phyloP scores from a whole-genome alignment of 2,888 invertebrate species.

The Sturmia bella region DNA sequence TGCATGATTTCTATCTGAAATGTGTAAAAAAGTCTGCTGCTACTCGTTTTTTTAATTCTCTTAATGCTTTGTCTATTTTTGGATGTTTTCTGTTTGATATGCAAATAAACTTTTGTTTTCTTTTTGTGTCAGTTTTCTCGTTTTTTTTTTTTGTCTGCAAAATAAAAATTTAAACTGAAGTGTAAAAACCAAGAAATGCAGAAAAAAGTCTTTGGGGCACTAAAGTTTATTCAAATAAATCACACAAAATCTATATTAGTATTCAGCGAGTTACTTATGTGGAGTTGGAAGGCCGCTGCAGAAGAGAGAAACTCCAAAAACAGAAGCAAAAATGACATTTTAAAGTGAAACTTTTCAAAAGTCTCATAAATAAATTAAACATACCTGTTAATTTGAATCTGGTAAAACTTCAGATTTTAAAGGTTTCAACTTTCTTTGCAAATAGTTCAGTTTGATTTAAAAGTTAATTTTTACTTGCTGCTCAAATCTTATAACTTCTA shows the following conservation, averaged over 20 bases:
- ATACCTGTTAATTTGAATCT: no score
- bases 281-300: neutral
- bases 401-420: no score
- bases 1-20: constrained; percentile 47
- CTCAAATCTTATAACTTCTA: no score
- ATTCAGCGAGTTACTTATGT: constrained; percentile 55
- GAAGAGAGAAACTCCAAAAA: constrained; percentile 14
- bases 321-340: neutral
- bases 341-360: constrained; percentile 45
- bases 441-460: no score
- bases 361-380: constrained; percentile 14
- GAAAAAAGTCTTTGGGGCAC: constrained; percentile 14
- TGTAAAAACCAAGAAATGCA: neutral
- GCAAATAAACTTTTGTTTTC: constrained; percentile 38
- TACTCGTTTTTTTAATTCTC: neutral
- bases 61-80: constrained; percentile 4
- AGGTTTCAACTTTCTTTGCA: no score
- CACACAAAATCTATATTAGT: constrained; percentile 60
- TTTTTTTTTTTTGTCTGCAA: constrained; percentile 15
- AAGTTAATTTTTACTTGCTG: no score
- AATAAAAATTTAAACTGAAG: constrained; percentile 19
- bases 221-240: constrained; percentile 53
- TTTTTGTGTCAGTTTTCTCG: neutral
- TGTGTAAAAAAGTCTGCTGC: constrained; percentile 19
- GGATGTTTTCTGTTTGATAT: constrained; percentile 28